Conservation (phyloP, 2,888 invertebrate genomes). For the Panopea generosa region DNA sequence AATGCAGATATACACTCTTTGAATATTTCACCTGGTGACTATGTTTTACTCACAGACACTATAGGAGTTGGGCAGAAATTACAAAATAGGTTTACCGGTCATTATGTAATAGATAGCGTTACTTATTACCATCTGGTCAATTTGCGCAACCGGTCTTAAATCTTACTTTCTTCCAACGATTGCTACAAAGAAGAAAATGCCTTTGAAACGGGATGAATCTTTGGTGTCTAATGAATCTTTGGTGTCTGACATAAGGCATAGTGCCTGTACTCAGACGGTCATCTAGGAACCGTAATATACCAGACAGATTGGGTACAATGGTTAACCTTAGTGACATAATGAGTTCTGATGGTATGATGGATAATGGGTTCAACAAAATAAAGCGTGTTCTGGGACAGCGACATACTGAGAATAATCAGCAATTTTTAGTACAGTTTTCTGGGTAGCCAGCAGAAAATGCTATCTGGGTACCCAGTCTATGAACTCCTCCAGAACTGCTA, state of each 20-base stretch:
- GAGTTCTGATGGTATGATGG: neutral
- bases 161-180: too few species aligned
- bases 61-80: constrained; percentile 20
- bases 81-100: constrained; percentile 10
- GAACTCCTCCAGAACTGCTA: too few species aligned
- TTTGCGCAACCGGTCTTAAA: too few species aligned
- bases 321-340: neutral
- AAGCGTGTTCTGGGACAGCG: constrained; percentile 14
- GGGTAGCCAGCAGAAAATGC: constrained; percentile 12
- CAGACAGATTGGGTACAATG: neutral
- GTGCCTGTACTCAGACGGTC: neutral
- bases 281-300: neutral
- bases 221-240: constrained; percentile 14
- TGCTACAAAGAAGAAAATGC: too few species aligned
- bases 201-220: neutral
- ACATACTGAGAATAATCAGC: neutral
- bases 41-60: constrained; percentile 15
- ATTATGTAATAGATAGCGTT: constrained; percentile 14
- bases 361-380: neutral
- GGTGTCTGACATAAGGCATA: constrained; percentile 10
- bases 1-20: constrained; percentile 17
- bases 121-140: constrained; percentile 12
- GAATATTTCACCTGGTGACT: constrained; percentile 14
- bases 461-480: constrained; percentile 14
- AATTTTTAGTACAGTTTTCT: too few species aligned